These are phyloP conservation scores for Eublepharis macularius DNA, from an alignment of 2,113 vertebrate genomes.

Conservation along the genomic window DNA sequence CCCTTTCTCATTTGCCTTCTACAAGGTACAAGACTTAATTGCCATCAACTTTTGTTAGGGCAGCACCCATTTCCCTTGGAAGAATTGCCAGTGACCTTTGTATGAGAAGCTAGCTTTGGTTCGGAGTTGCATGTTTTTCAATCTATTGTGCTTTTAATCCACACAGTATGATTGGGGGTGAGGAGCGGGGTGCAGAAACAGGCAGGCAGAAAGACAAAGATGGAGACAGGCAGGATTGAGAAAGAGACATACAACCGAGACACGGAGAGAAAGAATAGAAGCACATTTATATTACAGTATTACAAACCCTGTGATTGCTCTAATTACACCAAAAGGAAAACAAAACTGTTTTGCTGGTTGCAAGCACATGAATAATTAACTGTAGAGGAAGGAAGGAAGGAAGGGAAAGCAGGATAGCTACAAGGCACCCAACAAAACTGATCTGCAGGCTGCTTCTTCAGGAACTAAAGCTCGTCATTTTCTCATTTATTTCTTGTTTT, in stretches of 20 bases:
- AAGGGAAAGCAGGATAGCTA: slow-evolving; percentile 64
- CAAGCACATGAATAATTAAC: slow-evolving; percentile 78
- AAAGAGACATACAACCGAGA: not conserved
- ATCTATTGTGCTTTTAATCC: not conserved
- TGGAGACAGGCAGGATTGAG: not conserved
- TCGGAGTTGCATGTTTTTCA: slow-evolving; percentile 20
- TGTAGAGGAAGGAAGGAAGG: slow-evolving; percentile 64
- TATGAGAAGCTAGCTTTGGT: slow-evolving; percentile 44
- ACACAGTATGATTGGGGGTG: not conserved
- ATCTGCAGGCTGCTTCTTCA: slow-evolving; percentile 22
- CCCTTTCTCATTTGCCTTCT: slow-evolving; percentile 42
- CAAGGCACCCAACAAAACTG: slow-evolving; percentile 32
- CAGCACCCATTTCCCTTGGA: slow-evolving; percentile 67
- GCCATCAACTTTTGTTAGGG: slow-evolving; percentile 49
- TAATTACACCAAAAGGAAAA: slow-evolving; percentile 80
- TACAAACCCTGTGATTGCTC: slow-evolving; percentile 73
- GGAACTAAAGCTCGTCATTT: slow-evolving; percentile 25
- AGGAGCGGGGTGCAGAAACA: slow-evolving; percentile 26
- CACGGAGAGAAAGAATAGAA: slow-evolving; percentile 1
- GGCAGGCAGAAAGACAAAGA: slow-evolving; percentile 4
- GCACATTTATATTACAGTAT: slow-evolving; percentile 53
- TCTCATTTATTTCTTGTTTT: slow-evolving; percentile 31
- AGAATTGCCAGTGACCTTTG: slow-evolving; percentile 58
- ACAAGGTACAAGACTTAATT: slow-evolving; percentile 70
- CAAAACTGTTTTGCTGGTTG: slow-evolving; percentile 61